phyloP scores from a whole-genome alignment of 1,140 invertebrate species.

The Macrostomum lignano region DNA sequence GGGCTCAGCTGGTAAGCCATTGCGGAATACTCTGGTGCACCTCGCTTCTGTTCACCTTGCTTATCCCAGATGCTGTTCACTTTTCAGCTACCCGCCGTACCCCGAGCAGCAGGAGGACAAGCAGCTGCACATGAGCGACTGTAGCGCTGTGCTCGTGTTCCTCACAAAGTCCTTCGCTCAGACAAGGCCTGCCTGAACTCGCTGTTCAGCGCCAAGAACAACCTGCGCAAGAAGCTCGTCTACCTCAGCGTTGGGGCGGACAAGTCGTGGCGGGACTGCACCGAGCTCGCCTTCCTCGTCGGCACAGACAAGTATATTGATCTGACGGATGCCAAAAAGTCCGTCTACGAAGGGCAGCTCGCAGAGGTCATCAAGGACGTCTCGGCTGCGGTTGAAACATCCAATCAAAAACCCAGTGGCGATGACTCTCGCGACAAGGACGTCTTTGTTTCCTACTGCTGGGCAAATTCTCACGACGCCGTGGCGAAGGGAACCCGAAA shows the following conservation, averaged over 20 bases:
- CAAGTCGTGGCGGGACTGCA: too few relatives aligned
- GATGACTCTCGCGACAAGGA: conserved; percentile 8
- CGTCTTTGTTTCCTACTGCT: conserved; percentile 22
- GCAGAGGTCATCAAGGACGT: conserved; percentile 4
- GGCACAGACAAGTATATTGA: neutral
- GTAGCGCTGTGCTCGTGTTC: conserved; percentile 13
- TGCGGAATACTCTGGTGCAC: too few relatives aligned
- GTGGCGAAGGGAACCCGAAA: too few relatives aligned
- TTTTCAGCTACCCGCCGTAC: too few relatives aligned
- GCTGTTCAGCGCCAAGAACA: conserved; percentile 14
- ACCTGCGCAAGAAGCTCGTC: conserved; percentile 13
- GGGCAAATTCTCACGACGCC: conserved; percentile 18
- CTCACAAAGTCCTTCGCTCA: conserved; percentile 17
- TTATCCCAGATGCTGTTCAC: too few relatives aligned
- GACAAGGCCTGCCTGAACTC: conserved; percentile 13
- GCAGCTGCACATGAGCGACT: too few relatives aligned
- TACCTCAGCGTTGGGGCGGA: conserved; percentile 13
- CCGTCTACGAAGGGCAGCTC: neutral
- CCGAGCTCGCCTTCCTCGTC: conserved; percentile 10
- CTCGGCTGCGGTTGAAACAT: conserved; percentile 3
- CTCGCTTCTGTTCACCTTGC: too few relatives aligned
- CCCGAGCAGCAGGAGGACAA: too few relatives aligned
- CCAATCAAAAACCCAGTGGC: conserved; percentile 7
- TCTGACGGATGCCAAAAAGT: neutral
- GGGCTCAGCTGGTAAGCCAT: too few relatives aligned